Conservation (phyloP, 2,113 vertebrate species). For the Dasyornis broadbenti region DNA sequence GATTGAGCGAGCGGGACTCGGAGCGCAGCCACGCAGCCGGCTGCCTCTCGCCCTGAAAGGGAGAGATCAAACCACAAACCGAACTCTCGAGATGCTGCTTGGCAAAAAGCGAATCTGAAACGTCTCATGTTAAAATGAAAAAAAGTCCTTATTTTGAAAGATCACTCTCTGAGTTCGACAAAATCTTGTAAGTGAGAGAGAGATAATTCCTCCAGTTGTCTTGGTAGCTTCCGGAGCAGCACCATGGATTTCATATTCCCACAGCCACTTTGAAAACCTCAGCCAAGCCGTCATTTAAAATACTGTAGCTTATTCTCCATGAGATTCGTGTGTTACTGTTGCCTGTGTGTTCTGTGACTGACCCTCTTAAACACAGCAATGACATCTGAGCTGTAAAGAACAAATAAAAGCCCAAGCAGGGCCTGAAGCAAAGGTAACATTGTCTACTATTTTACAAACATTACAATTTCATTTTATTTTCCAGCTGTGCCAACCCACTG, state of each 20-base stretch:
- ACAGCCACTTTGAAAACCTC: neutral
- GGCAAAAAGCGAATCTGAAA: neutral
- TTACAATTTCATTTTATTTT: neutral
- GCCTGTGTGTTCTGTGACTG: neutral
- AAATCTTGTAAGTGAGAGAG: neutral
- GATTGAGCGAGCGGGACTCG: neutral
- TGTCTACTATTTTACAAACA: neutral
- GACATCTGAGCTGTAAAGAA: neutral
- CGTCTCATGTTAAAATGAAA: neutral
- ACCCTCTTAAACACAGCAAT: neutral
- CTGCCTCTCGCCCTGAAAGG: neutral
- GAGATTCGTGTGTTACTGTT: neutral
- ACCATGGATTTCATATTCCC: neutral
- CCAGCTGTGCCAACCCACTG: neutral
- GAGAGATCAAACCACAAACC: neutral
- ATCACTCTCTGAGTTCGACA: neutral
- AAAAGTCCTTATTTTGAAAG: neutral
- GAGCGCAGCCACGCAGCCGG: neutral
- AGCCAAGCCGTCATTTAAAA: neutral
- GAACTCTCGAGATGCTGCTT: neutral
- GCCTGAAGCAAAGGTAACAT: neutral
- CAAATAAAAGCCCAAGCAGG: neutral
- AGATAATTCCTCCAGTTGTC: neutral
- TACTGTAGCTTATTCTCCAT: neutral
- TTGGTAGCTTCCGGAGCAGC: neutral